Evolutionary conservation across 2,113 vertebrate species (phyloP).

Genomic region (Aptenodytes patagonicus): DNA sequence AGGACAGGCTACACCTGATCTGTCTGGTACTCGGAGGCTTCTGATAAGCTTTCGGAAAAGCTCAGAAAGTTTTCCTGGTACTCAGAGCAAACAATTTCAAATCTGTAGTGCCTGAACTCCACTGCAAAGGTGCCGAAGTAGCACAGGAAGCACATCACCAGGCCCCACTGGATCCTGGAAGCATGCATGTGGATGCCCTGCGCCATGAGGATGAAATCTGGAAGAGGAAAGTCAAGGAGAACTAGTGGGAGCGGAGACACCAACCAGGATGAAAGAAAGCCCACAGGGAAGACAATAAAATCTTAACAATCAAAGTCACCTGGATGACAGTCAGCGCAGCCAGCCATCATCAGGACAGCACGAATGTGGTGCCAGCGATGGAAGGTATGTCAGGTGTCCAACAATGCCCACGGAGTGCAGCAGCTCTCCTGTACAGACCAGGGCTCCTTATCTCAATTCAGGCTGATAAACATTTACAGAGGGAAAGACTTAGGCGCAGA

Average conservation of each 20-base stretch:
- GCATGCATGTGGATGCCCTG: conserved; percentile 79
- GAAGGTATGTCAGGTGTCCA: neutral
- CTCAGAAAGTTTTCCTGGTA: conserved; percentile 76
- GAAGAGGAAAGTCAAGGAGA: conserved; percentile 73
- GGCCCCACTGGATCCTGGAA: conserved; percentile 86
- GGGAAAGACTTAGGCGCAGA: neutral
- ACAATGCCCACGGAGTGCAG: neutral
- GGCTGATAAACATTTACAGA: neutral
- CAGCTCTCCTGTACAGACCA: neutral
- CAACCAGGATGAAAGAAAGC: neutral
- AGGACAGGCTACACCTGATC: conserved; percentile 75
- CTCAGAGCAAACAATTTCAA: conserved; percentile 79
- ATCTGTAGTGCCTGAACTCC: conserved; percentile 90
- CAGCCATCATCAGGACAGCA: neutral
- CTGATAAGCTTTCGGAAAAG: conserved; percentile 74
- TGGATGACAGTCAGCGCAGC: neutral
- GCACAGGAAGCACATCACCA: conserved; percentile 88
- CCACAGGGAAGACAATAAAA: neutral
- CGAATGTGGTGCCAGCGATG: neutral
- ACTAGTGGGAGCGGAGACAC: neutral
- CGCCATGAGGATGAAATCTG: conserved; percentile 82
- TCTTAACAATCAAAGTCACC: neutral
- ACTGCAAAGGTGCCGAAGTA: conserved; percentile 85
- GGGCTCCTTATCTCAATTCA: neutral
- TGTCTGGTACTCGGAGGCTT: conserved; percentile 79